Conservation (phyloP, 2,888 invertebrate species). For the Chalcis sispes region DNA sequence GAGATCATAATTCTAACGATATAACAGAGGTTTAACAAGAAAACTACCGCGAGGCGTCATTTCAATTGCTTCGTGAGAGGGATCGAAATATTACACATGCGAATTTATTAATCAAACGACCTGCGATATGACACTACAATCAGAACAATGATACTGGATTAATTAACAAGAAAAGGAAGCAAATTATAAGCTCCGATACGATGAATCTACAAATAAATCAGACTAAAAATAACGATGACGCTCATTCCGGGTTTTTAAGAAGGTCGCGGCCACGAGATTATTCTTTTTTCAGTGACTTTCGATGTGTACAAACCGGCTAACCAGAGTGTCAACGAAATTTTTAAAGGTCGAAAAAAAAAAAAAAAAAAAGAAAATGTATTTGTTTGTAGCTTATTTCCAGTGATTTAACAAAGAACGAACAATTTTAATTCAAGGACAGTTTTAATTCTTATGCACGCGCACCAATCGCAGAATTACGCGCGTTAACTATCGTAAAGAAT, state of each 20-base stretch:
- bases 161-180: conserved; percentile 11
- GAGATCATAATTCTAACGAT: too few species aligned
- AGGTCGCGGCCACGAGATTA: not conserved
- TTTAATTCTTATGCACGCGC: too few species aligned
- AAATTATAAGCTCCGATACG: not conserved
- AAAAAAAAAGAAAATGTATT: too few species aligned
- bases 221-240: conserved; percentile 44
- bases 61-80: conserved; percentile 3
- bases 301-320: conserved; percentile 1
- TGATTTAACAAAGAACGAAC: too few species aligned
- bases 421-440: too few species aligned
- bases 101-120: not conserved
- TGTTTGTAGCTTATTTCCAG: too few species aligned
- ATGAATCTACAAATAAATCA: too few species aligned
- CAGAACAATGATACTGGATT: not conserved
- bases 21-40: conserved; percentile 16
- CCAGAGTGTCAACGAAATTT: conserved; percentile 12
- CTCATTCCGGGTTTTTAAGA: conserved; percentile 6
- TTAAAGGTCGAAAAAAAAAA: too few species aligned
- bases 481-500: too few species aligned
- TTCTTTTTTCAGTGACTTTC: not conserved
- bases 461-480: too few species aligned
- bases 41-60: not conserved
- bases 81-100: conserved; percentile 1
- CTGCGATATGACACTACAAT: not conserved